phyloP scores from a whole-genome alignment of 2,113 vertebrate genomes.

The Ranitomeya variabilis region DNA sequence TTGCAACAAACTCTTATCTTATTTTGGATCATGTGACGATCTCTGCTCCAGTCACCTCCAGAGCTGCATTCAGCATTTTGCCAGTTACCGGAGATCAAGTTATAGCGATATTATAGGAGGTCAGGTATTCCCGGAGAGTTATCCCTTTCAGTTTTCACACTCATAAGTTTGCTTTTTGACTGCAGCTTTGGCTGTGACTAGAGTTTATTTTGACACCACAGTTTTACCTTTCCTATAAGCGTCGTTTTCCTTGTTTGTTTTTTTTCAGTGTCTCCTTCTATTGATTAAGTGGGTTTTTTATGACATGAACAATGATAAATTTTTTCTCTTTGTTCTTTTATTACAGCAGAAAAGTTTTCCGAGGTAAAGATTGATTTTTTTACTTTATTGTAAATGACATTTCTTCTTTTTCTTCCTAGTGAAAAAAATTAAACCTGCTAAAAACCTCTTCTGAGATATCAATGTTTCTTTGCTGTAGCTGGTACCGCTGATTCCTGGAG shows the following conservation, averaged over 20 bases:
- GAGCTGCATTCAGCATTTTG: too few relatives aligned
- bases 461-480: background rate
- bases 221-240: background rate
- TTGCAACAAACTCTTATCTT: too few relatives aligned
- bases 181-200: background rate
- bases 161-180: too few relatives aligned
- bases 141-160: too few relatives aligned
- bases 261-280: background rate
- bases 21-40: too few relatives aligned
- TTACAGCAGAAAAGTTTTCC: slow-evolving; percentile 27
- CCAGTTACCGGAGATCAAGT: too few relatives aligned
- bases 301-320: background rate
- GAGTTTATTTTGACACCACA: background rate
- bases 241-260: background rate
- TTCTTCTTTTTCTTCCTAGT: slow-evolving; percentile 23
- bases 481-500: background rate
- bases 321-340: slow-evolving; percentile 15
- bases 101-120: too few relatives aligned
- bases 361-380: slow-evolving; percentile 32
- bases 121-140: too few relatives aligned
- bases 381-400: slow-evolving; percentile 20
- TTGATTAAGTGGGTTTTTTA: slow-evolving; percentile 26
- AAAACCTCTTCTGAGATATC: background rate
- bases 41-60: too few relatives aligned
- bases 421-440: background rate